phyloP scores from a whole-genome alignment of 2,797 vertebrate genomes.

The Erpetoichthys calabaricus region DNA sequence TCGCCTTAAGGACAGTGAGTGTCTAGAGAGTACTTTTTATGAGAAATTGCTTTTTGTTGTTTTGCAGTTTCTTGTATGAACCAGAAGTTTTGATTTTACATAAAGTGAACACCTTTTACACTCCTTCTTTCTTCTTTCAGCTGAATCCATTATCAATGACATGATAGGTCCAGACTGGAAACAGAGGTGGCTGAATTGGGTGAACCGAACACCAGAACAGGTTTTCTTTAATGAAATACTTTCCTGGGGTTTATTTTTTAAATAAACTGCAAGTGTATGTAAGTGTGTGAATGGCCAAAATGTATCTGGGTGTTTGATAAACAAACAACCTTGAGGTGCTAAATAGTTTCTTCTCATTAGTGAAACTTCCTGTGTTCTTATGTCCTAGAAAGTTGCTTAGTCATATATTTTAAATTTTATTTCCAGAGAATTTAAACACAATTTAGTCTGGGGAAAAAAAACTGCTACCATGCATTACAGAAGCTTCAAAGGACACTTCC shows the following conservation, averaged over 20 bases:
- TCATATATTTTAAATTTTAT: no score
- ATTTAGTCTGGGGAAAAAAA: no score
- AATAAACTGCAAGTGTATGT: no score
- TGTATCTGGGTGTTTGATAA: not conserved
- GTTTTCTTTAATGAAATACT: conserved; percentile 32
- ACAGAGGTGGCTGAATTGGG: conserved; percentile 83
- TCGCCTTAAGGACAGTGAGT: conserved; percentile 82
- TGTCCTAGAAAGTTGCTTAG: no score
- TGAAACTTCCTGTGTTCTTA: no score
- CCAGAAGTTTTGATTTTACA: conserved; percentile 3
- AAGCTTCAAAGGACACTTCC: no score
- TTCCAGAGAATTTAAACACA: no score
- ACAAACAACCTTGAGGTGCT: not conserved
- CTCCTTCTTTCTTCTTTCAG: conserved; percentile 38
- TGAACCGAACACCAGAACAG: conserved; percentile 81
- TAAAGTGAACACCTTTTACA: no score
- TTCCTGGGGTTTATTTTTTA: not conserved
- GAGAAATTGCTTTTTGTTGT: not conserved
- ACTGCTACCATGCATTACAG: no score
- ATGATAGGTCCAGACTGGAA: conserved; percentile 96
- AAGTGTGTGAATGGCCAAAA: no score
- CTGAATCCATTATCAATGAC: conserved; percentile 80
- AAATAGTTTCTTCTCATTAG: not conserved
- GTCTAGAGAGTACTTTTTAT: not conserved
- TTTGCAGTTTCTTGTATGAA: not conserved